Base-by-base conservation (phyloP, 2,888 invertebrate species). In the Microplitis manilae region DNA sequence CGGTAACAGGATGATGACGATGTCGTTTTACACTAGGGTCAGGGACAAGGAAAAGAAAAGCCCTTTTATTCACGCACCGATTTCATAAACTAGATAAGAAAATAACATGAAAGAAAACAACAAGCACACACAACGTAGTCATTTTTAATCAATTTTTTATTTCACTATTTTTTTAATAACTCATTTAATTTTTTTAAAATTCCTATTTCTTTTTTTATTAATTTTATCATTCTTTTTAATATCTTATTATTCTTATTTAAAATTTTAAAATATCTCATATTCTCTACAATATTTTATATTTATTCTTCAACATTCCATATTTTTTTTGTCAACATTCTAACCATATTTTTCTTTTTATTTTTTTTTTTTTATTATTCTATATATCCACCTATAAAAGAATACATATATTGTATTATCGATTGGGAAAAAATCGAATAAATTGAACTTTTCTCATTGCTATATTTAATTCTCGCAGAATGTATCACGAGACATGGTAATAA, bases 21-120 rank as follows among this genome's bases (percentile, higher is more conserved):
- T 50, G 65, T 73, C 72, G 40, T 41, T 69, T 69, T 59, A 70
- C 75, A 76, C 50, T 67, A 77, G 72, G 75, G 75, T 75, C 62
- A 38, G 39, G 68, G 50, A 70, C 60, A 39, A 41, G 74, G 64
- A 75, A 61, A 50, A 40, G 62, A 20, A 30, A 72, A 60, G 60
- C 30, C 5, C 62, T 69, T 20, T 41, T 39, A 75, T 17, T 50
- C 9, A 39, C 13, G 15, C 62, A 70, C 9, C 50, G 13, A 50
- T 50, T 50, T 50, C 50, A 50, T 50, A 50, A 50, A 50, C 50
- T 50, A 50, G 50, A 50, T 50, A 50, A 50, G 13, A 50, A 50
- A 13, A 8, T 13, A 50, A 8, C 2, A 13, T 50, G 13, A 50
- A 50, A 50, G 13, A 9, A 50, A 50, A 50, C 20, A 20, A 20